Percentiles rank a stretch among this genome's conserved stretches.
These are phyloP conservation scores for Tachina lurida DNA, from an alignment of 2,888 invertebrate species.

Conservation along the genomic window DNA sequence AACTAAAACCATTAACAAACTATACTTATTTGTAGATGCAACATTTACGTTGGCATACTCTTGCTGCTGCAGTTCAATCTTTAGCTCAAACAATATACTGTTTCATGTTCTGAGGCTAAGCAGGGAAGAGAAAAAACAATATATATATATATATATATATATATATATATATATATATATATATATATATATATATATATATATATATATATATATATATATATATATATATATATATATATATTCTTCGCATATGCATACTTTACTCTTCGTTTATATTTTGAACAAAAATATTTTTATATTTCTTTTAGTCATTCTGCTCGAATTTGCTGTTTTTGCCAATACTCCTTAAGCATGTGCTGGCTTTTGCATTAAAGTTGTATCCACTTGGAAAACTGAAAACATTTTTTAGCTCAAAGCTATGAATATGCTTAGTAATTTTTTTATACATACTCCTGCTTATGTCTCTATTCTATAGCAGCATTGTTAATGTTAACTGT, in stretches of 20 bases:
- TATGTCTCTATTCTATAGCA: background rate
- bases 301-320: background rate
- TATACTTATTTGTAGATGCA: background rate
- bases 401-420: constrained; percentile 11
- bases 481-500: background rate
- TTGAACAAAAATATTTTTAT: background rate
- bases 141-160: constrained; percentile 36
- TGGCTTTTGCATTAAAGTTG: constrained; percentile 13
- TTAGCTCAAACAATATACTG: constrained; percentile 51
- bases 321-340: background rate
- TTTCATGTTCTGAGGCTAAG: constrained; percentile 53
- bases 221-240: constrained; percentile 36
- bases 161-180: constrained; percentile 14
- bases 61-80: background rate
- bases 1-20: background rate
- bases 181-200: constrained; percentile 14
- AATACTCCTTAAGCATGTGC: background rate
- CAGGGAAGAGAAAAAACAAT: constrained; percentile 28
- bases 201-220: constrained; percentile 22
- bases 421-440: background rate
- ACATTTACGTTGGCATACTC: background rate
- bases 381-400: background rate
- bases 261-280: background rate
- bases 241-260: background rate
- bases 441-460: background rate